These are phyloP conservation scores for Spialia ferax DNA, from an alignment of 2,888 invertebrate species.

Conservation along the genomic window DNA sequence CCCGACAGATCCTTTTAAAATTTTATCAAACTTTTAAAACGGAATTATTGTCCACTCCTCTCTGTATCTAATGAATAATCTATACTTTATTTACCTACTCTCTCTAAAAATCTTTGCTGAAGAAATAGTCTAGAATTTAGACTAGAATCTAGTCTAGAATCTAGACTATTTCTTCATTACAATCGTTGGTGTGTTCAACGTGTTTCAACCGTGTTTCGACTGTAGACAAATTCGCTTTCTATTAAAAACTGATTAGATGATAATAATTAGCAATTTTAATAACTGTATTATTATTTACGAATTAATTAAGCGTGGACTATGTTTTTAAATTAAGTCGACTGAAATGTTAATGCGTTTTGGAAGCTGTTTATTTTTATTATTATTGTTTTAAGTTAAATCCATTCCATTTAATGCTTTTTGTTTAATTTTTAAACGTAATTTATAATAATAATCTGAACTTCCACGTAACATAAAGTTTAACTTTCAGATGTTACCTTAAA, in stretches of 20 bases:
- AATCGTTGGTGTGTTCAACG: too few species aligned
- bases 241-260: neutral
- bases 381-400: neutral
- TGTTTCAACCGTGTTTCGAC: neutral
- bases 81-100: too few species aligned
- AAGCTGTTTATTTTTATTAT: neutral
- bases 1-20: too few species aligned
- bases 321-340: neutral
- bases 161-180: too few species aligned
- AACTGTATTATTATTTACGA: too few species aligned
- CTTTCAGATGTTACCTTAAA: constrained; percentile 17
- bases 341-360: neutral
- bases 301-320: too few species aligned
- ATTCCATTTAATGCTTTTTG: neutral
- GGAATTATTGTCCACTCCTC: too few species aligned
- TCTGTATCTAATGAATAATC: too few species aligned
- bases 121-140: too few species aligned
- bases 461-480: constrained; percentile 19
- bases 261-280: neutral
- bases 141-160: too few species aligned
- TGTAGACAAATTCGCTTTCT: neutral
- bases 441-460: constrained; percentile 11
- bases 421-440: neutral
- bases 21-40: too few species aligned
- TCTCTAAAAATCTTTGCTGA: too few species aligned